These are phyloP conservation scores for Sebastes nivosus DNA, from an alignment of 2,797 vertebrate species.

Conservation along the genomic window DNA sequence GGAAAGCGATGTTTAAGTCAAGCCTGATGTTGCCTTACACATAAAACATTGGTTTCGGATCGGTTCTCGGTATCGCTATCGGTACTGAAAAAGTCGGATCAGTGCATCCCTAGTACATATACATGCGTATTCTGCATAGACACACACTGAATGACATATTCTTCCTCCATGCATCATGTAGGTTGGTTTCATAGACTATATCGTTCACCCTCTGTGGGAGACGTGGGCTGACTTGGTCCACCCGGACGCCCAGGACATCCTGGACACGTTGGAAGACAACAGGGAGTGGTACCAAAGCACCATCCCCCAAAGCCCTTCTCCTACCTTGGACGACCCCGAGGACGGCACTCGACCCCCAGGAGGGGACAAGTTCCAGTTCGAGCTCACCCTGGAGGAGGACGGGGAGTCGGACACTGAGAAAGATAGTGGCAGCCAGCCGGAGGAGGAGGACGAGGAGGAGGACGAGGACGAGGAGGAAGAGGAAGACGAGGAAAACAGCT, in stretches of 20 bases:
- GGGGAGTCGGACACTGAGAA: slow-evolving; percentile 98
- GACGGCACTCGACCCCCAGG: slow-evolving; percentile 89
- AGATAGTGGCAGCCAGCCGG: slow-evolving; percentile 95
- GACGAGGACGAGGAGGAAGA: slow-evolving; percentile 89
- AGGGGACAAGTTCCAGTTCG: slow-evolving; percentile 98
- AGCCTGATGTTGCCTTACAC: too few species aligned
- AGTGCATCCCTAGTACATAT: neutral
- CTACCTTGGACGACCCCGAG: slow-evolving; percentile 89
- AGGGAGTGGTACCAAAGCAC: slow-evolving; percentile 99
- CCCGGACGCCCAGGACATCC: slow-evolving; percentile 96
- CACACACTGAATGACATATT: neutral
- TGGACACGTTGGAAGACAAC: slow-evolving; percentile 98
- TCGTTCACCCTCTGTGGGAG: slow-evolving; percentile 98
- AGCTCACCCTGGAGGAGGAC: slow-evolving; percentile 96
- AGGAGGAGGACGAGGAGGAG: slow-evolving; percentile 91
- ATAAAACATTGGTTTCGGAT: too few species aligned
- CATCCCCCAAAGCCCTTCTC: slow-evolving; percentile 98
- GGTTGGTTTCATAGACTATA: slow-evolving; percentile 99
- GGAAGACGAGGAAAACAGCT: slow-evolving; percentile 83
- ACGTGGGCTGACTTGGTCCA: slow-evolving; percentile 99
- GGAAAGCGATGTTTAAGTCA: too few species aligned
- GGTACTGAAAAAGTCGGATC: too few species aligned
- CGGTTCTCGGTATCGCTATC: too few species aligned
- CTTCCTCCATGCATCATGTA: slow-evolving; percentile 50
- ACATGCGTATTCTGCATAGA: neutral